Evolutionary conservation across 2,888 invertebrate species (phyloP).

Genomic region (Dicyrtomina minuta): DNA sequence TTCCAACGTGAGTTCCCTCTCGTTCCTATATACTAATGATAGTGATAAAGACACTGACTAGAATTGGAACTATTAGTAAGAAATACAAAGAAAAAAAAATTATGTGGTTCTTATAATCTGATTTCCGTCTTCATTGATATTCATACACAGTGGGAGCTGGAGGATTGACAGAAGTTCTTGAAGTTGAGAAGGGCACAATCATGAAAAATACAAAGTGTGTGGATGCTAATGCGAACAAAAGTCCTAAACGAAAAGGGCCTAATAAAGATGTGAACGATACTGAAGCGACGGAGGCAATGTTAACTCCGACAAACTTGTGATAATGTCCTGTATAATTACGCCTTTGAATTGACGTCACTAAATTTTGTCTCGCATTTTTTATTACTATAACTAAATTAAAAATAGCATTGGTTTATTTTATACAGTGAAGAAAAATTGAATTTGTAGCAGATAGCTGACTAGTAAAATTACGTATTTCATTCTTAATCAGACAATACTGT

Average conservation of each 20-base stretch:
- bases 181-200: slow-evolving; percentile 3
- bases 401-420: no score
- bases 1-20: slow-evolving; percentile 17
- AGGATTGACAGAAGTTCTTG: background rate
- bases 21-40: no score
- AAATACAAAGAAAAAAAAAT: background rate
- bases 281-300: slow-evolving; percentile 24
- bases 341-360: no score
- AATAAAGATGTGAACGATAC: background rate
- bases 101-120: background rate
- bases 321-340: no score
- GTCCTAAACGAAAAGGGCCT: background rate
- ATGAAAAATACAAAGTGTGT: background rate
- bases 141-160: slow-evolving; percentile 10
- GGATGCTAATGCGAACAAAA: slow-evolving; percentile 28
- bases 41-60: no score
- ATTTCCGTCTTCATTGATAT: background rate
- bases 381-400: no score
- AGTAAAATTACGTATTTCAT: no score
- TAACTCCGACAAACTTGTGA: no score
- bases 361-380: no score
- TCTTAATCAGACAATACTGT: no score
- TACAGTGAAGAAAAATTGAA: no score
- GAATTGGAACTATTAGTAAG: background rate
- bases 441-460: no score